phyloP scores from a whole-genome alignment of 2,888 invertebrate genomes.

The Tryphoninae sp. region DNA sequence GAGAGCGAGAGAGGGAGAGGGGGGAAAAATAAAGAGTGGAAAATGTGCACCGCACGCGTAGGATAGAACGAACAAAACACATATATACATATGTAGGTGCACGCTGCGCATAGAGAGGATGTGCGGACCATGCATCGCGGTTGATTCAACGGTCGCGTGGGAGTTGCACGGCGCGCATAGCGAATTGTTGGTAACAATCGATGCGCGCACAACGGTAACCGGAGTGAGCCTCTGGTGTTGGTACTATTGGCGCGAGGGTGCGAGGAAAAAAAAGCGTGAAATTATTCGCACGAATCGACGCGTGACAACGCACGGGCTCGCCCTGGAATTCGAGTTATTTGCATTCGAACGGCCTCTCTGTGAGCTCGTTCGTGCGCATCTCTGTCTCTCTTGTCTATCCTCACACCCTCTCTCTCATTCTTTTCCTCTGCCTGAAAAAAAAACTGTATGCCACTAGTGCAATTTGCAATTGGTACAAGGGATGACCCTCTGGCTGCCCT shows the following conservation, averaged over 20 bases:
- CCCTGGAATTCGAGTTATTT: constrained; percentile 57
- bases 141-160: constrained; percentile 61
- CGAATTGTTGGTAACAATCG: constrained; percentile 56
- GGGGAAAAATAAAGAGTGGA: constrained; percentile 1
- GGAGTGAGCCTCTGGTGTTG: constrained; percentile 1
- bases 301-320: constrained; percentile 50
- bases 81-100: constrained; percentile 24
- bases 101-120: constrained; percentile 32
- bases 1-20: constrained; percentile 16
- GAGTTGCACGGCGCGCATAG: constrained; percentile 44
- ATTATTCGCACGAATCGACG: constrained; percentile 63
- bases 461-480: constrained; percentile 23
- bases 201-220: constrained; percentile 33
- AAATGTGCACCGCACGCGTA: constrained; percentile 2
- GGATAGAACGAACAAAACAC: neutral
- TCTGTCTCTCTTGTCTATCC: constrained; percentile 38
- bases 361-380: constrained; percentile 58
- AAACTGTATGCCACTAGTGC: constrained; percentile 26
- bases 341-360: constrained; percentile 60
- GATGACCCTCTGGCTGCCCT: constrained; percentile 35
- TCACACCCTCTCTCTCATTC: neutral
- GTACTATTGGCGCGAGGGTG: constrained; percentile 30
- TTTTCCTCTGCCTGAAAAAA: constrained; percentile 23
- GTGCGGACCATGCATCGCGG: constrained; percentile 48
- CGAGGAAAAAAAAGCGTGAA: constrained; percentile 53